These are phyloP conservation scores for Tor tambroides DNA, from an alignment of 2,113 vertebrate species.

Conservation along the genomic window DNA sequence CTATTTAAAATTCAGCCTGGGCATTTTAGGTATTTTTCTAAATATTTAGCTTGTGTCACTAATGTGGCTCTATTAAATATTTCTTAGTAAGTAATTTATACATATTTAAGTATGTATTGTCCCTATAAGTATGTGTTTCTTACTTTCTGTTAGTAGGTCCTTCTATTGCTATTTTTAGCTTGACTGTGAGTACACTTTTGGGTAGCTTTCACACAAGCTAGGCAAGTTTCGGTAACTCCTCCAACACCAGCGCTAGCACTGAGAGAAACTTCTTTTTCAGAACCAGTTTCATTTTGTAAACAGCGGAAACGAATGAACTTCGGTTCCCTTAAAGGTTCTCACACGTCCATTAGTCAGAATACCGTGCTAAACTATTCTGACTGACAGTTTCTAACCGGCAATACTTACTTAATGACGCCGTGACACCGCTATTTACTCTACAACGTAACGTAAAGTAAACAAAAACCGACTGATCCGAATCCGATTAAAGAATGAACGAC, in stretches of 20 bases:
- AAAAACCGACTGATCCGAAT: too few species aligned
- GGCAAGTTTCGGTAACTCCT: neutral
- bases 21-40: neutral
- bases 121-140: neutral
- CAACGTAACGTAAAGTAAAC: too few species aligned
- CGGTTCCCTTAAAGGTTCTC: too few species aligned
- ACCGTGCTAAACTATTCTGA: too few species aligned
- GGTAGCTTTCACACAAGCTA: neutral
- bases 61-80: too few species aligned
- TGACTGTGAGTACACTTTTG: neutral
- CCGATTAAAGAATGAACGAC: too few species aligned
- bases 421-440: too few species aligned
- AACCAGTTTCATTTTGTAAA: neutral
- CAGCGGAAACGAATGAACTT: neutral
- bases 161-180: neutral
- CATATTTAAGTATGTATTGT: neutral
- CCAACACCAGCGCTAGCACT: neutral
- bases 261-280: neutral
- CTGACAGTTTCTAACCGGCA: too few species aligned
- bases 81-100: neutral
- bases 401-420: too few species aligned
- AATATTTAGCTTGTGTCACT: neutral
- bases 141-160: neutral
- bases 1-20: neutral
- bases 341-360: too few species aligned